Conservation (phyloP, 2,888 invertebrate species). For the Tortrix viridana region DNA sequence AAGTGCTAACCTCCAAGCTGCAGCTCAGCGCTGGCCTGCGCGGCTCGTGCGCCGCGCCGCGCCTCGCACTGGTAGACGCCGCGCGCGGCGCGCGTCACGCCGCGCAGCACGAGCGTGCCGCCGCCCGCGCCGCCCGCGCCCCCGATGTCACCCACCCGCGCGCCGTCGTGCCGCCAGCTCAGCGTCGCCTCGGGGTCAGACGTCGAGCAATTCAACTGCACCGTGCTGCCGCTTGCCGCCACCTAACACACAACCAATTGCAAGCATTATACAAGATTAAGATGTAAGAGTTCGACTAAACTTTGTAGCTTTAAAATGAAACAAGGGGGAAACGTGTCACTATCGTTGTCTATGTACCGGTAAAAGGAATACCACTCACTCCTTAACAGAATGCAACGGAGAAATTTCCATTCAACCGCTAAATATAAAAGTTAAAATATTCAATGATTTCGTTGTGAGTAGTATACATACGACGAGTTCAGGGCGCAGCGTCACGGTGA, state of each 20-base stretch:
- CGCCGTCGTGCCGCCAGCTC: slow-evolving; percentile 89
- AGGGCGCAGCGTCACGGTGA: slow-evolving; percentile 85
- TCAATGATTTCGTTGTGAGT: background rate
- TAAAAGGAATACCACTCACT: too few species aligned
- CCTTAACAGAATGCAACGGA: too few species aligned
- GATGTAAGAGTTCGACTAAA: too few species aligned
- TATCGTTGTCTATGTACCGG: too few species aligned
- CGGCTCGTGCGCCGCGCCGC: slow-evolving; percentile 86
- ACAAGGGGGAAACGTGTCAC: too few species aligned
- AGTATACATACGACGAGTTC: slow-evolving; percentile 76
- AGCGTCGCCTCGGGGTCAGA: slow-evolving; percentile 74
- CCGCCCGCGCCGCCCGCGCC: slow-evolving; percentile 67
- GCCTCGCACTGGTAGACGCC: slow-evolving; percentile 95
- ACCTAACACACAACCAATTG: slow-evolving; percentile 62
- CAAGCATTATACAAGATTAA: too few species aligned
- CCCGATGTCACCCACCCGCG: slow-evolving; percentile 68
- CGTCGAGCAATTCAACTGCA: slow-evolving; percentile 87
- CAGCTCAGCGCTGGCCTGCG: slow-evolving; percentile 91
- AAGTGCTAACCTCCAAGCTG: slow-evolving; percentile 87
- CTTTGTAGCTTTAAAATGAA: too few species aligned
- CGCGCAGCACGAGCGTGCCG: slow-evolving; percentile 56
- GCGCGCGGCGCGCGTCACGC: slow-evolving; percentile 88
- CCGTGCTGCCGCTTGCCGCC: slow-evolving; percentile 87
- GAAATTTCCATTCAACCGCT: too few species aligned
- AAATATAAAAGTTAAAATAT: background rate